Conservation (phyloP, 2,888 invertebrate species). For the Halictus ligatus region DNA sequence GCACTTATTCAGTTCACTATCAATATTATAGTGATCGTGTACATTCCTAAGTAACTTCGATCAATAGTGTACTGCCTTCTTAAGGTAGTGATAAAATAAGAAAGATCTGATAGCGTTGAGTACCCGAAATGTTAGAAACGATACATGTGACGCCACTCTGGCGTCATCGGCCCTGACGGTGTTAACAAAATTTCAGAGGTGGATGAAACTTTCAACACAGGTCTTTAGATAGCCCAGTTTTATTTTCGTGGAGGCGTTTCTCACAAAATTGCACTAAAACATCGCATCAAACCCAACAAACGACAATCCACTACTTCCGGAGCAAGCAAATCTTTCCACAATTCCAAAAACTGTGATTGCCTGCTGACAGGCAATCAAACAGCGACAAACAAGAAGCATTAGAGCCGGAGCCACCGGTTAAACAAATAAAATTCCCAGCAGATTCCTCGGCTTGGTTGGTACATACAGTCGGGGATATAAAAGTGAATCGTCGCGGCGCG, state of each 20-base stretch:
- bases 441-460: neutral
- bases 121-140: too few relatives aligned
- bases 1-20: too few relatives aligned
- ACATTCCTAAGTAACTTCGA: too few relatives aligned
- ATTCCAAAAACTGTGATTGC: neutral
- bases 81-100: neutral
- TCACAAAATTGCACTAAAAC: neutral
- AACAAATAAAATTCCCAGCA: conserved; percentile 9
- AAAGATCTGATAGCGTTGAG: neutral
- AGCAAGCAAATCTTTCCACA: neutral
- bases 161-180: too few relatives aligned
- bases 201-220: neutral
- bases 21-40: too few relatives aligned
- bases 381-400: neutral
- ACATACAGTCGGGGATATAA: neutral
- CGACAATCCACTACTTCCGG: neutral
- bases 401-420: neutral
- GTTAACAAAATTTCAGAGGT: neutral
- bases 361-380: neutral
- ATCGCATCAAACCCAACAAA: neutral
- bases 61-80: too few relatives aligned
- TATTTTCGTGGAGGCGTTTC: neutral
- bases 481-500: neutral
- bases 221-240: neutral
- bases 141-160: neutral